Evolutionary conservation across 2,113 vertebrate species (phyloP).

Genomic region (Hiodon tergisus): DNA sequence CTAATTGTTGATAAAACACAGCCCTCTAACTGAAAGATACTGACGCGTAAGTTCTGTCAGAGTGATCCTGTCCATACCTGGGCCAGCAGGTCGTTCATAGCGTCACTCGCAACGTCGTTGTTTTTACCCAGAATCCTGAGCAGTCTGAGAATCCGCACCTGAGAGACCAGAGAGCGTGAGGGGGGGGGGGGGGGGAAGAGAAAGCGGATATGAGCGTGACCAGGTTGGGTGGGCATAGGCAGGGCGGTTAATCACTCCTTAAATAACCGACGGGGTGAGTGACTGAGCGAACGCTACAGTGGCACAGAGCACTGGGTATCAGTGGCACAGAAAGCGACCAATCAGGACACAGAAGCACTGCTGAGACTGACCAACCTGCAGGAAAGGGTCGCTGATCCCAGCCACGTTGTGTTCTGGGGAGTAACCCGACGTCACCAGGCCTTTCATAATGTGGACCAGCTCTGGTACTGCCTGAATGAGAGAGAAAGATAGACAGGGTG

Average conservation of each 20-base stretch:
- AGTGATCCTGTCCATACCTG: constrained; percentile 59
- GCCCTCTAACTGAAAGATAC: too few relatives aligned
- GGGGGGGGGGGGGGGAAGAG: not conserved
- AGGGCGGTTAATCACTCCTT: too few relatives aligned
- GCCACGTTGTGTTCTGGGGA: constrained; percentile 77
- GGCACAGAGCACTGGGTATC: not conserved
- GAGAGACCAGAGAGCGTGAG: not conserved
- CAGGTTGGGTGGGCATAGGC: not conserved
- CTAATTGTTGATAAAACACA: not conserved
- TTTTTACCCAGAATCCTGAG: constrained; percentile 76
- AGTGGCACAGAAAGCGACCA: not conserved
- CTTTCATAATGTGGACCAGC: constrained; percentile 73
- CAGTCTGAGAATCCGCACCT: constrained; percentile 72
- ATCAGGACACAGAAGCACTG: not conserved
- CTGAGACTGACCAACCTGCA: constrained; percentile 64
- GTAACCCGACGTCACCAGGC: constrained; percentile 72
- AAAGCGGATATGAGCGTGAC: not conserved
- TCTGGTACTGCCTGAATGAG: constrained; percentile 68
- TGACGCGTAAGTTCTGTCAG: not conserved
- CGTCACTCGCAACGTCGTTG: constrained; percentile 71
- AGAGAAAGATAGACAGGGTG: not conserved
- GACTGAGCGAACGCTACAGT: too few relatives aligned
- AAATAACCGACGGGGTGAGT: too few relatives aligned
- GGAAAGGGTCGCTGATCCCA: constrained; percentile 81
- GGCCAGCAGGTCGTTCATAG: constrained; percentile 81